These are phyloP conservation scores for Carlito syrichta DNA, from an alignment of 2,113 vertebrate genomes.

Conservation along the genomic window DNA sequence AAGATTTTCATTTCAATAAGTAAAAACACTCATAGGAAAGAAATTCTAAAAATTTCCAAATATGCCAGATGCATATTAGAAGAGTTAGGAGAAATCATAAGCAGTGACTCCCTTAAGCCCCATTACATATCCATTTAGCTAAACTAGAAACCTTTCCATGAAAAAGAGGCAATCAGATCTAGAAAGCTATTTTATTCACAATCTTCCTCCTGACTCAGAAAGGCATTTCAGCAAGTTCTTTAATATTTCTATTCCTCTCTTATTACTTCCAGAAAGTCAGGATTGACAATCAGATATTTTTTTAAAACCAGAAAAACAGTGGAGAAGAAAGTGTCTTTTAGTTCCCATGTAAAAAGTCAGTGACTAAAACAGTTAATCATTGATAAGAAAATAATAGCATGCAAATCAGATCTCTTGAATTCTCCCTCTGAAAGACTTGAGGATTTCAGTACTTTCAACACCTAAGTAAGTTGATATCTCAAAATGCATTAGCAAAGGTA, in stretches of 20 bases:
- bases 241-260: background rate
- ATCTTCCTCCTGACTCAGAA: background rate
- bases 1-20: background rate
- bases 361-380: background rate
- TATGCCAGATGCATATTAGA: conserved; percentile 15
- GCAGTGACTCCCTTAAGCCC: background rate
- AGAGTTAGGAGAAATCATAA: conserved; percentile 31
- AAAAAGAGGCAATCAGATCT: background rate
- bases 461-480: background rate
- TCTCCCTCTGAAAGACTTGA: background rate
- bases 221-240: background rate
- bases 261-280: background rate
- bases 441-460: background rate
- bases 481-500: background rate
- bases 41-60: conserved; percentile 42
- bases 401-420: background rate
- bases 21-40: background rate
- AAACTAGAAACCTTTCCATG: background rate
- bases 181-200: background rate
- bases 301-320: background rate
- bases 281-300: background rate
- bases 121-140: background rate
- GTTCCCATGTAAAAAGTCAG: background rate
- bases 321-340: background rate
- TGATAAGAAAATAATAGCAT: background rate